phyloP scores from a whole-genome alignment of 2,113 vertebrate species.

The Catagonus wagneri region DNA sequence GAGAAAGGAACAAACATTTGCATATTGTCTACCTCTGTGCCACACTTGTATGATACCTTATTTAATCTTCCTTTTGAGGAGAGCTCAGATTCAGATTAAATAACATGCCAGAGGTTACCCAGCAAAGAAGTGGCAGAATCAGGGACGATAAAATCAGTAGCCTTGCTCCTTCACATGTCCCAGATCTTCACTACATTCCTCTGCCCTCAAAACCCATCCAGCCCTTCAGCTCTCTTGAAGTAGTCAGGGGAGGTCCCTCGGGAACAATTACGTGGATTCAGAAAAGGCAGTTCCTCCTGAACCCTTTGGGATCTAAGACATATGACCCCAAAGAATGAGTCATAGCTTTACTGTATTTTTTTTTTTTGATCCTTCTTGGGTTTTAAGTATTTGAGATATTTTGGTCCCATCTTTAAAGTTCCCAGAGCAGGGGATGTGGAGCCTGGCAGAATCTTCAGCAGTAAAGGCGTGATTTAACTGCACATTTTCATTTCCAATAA shows the following conservation, averaged over 20 bases:
- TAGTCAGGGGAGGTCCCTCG: neutral
- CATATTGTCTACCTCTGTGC: neutral
- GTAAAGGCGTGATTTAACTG: neutral
- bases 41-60: neutral
- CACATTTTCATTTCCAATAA: neutral
- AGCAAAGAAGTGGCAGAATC: neutral
- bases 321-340: neutral
- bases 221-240: neutral
- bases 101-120: neutral
- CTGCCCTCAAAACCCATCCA: neutral
- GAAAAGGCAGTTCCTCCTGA: neutral
- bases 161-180: neutral
- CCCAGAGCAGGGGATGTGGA: neutral
- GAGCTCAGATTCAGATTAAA: neutral
- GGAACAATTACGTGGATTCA: neutral
- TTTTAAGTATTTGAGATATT: conserved; percentile 12
- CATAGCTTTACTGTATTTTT: neutral
- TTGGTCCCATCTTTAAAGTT: neutral
- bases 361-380: neutral
- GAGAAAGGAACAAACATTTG: neutral
- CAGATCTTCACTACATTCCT: neutral
- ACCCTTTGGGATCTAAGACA: neutral
- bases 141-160: neutral
- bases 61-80: neutral
- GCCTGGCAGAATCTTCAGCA: neutral